Percentiles rank a stretch among this genome's conserved stretches.
Conservation (phyloP, 2,113 vertebrate species). For the Corythornis madagascariensis region DNA sequence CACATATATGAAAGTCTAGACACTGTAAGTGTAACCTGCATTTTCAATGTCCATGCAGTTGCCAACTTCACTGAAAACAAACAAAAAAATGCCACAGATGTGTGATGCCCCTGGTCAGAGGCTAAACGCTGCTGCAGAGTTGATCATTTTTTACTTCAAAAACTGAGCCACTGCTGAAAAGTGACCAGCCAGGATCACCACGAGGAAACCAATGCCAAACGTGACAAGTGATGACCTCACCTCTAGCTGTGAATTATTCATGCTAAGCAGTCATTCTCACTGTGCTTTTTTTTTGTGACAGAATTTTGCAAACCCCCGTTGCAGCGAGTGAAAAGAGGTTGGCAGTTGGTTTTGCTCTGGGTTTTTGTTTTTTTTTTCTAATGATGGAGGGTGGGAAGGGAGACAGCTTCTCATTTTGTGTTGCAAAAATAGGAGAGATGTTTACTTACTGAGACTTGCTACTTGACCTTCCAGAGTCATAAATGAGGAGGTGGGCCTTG, state of each 20-base stretch:
- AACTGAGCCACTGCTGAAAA: neutral
- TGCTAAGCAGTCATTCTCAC: conserved; percentile 71
- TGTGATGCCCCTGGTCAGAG: conserved; percentile 76
- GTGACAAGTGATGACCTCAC: conserved; percentile 66
- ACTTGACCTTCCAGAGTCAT: conserved; percentile 58
- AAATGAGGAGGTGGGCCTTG: conserved; percentile 71
- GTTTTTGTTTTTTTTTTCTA: neutral
- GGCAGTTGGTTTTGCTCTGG: neutral
- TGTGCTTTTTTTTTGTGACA: conserved; percentile 73
- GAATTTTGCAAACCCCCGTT: conserved; percentile 51
- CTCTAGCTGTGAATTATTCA: conserved; percentile 66
- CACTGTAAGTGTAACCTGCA: conserved; percentile 82
- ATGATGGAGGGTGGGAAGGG: conserved; percentile 24
- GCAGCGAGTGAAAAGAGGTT: conserved; percentile 57
- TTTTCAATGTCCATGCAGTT: conserved; percentile 79
- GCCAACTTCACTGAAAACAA: conserved; percentile 70
- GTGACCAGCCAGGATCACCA: conserved; percentile 67
- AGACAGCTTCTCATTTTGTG: neutral
- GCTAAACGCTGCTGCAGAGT: conserved; percentile 72
- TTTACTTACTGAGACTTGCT: conserved; percentile 62
- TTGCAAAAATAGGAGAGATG: conserved; percentile 56
- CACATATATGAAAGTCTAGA: conserved; percentile 84
- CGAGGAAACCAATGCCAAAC: conserved; percentile 72
- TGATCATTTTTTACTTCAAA: conserved; percentile 26
- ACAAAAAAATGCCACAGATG: conserved; percentile 78